These are phyloP conservation scores for Notolabrus celidotus DNA, from an alignment of 2,797 vertebrate species.

Conservation along the genomic window DNA sequence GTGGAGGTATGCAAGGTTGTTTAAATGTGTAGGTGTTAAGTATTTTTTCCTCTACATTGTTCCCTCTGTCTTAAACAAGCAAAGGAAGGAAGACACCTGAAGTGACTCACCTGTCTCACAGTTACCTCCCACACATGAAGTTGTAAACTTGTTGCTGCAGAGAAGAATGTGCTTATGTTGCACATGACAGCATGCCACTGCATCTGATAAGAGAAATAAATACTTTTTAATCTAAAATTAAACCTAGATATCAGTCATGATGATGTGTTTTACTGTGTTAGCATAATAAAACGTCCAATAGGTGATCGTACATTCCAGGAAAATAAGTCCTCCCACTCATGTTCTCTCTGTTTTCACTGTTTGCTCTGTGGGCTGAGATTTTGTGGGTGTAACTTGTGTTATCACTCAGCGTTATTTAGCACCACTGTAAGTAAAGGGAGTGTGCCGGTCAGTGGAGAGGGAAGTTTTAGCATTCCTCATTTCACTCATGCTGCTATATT, in stretches of 20 bases:
- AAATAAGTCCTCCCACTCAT: not conserved
- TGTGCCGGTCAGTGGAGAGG: constrained; percentile 5
- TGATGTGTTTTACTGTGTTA: not conserved
- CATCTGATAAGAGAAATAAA: not conserved
- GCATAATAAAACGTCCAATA: not conserved
- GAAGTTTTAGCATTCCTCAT: constrained; percentile 7
- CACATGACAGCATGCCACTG: constrained; percentile 1
- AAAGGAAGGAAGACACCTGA: not conserved
- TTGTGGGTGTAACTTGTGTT: constrained; percentile 51
- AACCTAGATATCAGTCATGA: not conserved
- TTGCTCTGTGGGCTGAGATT: constrained; percentile 37
- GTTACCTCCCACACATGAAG: not conserved
- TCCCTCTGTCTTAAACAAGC: not conserved
- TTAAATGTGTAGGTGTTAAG: constrained; percentile 18
- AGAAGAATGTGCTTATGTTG: constrained; percentile 16
- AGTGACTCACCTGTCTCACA: constrained; percentile 16
- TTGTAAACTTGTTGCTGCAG: not conserved
- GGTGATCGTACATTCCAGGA: constrained; percentile 5
- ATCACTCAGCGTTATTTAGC: constrained; percentile 52
- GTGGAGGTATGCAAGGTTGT: constrained; percentile 6
- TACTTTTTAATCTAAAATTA: constrained; percentile 4
- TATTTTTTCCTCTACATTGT: constrained; percentile 2
- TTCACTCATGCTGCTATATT: constrained; percentile 37
- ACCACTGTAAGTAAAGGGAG: constrained; percentile 37
- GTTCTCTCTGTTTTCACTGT: constrained; percentile 15